phyloP scores from a whole-genome alignment of 2,888 invertebrate species.

The Rhimphoctona megacephalus region DNA sequence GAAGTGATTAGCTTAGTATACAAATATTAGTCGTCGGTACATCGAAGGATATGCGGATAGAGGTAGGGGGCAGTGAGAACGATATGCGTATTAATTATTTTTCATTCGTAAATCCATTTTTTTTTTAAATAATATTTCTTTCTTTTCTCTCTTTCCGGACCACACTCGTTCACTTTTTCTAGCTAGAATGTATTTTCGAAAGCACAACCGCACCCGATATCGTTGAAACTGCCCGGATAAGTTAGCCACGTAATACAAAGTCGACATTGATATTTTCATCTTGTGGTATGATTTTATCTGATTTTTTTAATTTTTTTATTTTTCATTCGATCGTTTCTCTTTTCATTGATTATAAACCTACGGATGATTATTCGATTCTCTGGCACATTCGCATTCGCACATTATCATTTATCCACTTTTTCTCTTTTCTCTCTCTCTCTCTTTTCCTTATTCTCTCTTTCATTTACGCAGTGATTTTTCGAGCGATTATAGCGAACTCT shows the following conservation, averaged over 20 bases:
- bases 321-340: background rate
- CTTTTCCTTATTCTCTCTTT: background rate
- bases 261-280: constrained; percentile 72
- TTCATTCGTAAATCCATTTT: constrained; percentile 11
- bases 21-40: constrained; percentile 83
- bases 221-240: constrained; percentile 79
- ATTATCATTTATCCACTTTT: background rate
- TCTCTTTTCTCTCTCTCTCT: constrained; percentile 22
- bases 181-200: constrained; percentile 53
- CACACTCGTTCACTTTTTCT: constrained; percentile 28
- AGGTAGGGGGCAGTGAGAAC: constrained; percentile 80
- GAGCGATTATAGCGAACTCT: constrained; percentile 43
- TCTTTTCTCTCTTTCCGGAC: constrained; percentile 10
- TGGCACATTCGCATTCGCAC: background rate
- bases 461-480: constrained; percentile 37
- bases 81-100: constrained; percentile 74
- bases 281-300: constrained; percentile 26
- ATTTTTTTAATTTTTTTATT: constrained; percentile 17
- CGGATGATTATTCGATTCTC: constrained; percentile 41
- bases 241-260: constrained; percentile 76
- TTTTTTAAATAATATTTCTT: background rate
- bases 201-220: constrained; percentile 70
- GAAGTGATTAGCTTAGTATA: constrained; percentile 81
- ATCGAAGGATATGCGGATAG: constrained; percentile 84
- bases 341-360: constrained; percentile 57